These are phyloP conservation scores for Campoplex nolae DNA, from an alignment of 2,888 invertebrate genomes.

Conservation along the genomic window DNA sequence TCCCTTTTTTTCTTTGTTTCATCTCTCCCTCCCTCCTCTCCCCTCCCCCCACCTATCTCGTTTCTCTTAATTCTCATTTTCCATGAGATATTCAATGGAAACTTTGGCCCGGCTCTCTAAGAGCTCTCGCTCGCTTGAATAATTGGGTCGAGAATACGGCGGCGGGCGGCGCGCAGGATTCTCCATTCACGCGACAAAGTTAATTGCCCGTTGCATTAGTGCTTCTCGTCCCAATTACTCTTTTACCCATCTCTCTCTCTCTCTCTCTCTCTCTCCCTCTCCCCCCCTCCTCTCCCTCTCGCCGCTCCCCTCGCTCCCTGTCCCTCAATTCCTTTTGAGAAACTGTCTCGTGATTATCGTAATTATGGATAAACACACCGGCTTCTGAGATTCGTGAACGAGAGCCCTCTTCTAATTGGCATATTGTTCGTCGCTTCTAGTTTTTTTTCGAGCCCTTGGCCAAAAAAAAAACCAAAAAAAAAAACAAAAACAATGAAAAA, in stretches of 20 bases:
- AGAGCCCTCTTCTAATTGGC: conserved; percentile 51
- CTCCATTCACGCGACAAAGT: conserved; percentile 70
- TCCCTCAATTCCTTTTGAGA: conserved; percentile 11
- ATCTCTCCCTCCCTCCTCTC: background rate
- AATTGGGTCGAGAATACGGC: conserved; percentile 60
- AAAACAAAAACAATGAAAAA: background rate
- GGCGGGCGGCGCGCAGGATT: conserved; percentile 54
- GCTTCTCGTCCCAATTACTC: conserved; percentile 68
- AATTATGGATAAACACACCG: conserved; percentile 59
- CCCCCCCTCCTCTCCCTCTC: background rate
- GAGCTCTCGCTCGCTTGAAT: conserved; percentile 64
- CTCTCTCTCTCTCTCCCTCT: background rate
- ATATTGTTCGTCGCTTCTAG: conserved; percentile 27
- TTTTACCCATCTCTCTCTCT: conserved; percentile 2
- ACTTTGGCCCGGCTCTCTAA: conserved; percentile 53
- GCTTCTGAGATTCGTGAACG: conserved; percentile 42
- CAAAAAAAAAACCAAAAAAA: background rate
- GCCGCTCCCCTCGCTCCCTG: too few species aligned
- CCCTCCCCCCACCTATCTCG: conserved; percentile 5
- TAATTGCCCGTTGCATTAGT: conserved; percentile 70
- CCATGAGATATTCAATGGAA: conserved; percentile 64
- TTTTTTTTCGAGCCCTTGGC: background rate
- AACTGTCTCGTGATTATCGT: conserved; percentile 64
- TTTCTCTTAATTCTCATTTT: conserved; percentile 54
- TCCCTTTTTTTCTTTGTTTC: background rate